phyloP scores from a whole-genome alignment of 2,888 invertebrate genomes.

The Lasius platythorax region DNA sequence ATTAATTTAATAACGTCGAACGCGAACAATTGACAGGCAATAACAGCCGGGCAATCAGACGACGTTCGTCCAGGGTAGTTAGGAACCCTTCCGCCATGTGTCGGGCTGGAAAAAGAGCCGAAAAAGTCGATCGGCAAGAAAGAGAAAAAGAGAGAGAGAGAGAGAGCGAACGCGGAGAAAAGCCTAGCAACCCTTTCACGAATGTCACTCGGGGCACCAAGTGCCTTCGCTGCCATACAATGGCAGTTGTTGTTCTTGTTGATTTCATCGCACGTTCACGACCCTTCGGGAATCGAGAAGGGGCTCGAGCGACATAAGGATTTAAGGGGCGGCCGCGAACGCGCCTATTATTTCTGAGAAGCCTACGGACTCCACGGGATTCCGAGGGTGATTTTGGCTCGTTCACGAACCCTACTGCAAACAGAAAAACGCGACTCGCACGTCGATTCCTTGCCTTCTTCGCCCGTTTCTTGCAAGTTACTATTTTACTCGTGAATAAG shows the following conservation, averaged over 20 bases:
- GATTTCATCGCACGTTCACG: slow-evolving; percentile 85
- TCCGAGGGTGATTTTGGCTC: slow-evolving; percentile 49
- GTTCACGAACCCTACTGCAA: slow-evolving; percentile 65
- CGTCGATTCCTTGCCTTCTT: slow-evolving; percentile 57
- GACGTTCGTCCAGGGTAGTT: slow-evolving; percentile 76
- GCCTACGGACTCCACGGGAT: slow-evolving; percentile 66
- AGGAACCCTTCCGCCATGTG: slow-evolving; percentile 74
- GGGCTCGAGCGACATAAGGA: slow-evolving; percentile 82
- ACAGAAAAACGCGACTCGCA: slow-evolving; percentile 68
- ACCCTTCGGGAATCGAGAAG: slow-evolving; percentile 80
- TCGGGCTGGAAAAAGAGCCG: slow-evolving; percentile 50
- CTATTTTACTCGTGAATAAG: slow-evolving; percentile 35
- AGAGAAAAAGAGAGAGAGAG: slow-evolving; percentile 20
- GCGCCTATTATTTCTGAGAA: slow-evolving; percentile 74
- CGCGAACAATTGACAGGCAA: slow-evolving; percentile 85
- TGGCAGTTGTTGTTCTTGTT: slow-evolving; percentile 84
- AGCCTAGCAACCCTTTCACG: slow-evolving; percentile 81
- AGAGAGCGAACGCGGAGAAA: slow-evolving; percentile 30
- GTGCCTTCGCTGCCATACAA: slow-evolving; percentile 78
- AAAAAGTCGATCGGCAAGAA: slow-evolving; percentile 41
- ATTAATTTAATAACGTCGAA: slow-evolving; percentile 85
- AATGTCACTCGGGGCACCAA: slow-evolving; percentile 83
- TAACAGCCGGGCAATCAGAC: slow-evolving; percentile 84
- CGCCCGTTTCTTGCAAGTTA: slow-evolving; percentile 21
- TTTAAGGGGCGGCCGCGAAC: slow-evolving; percentile 72